Evolutionary conservation across 2,797 vertebrate species (phyloP).

Genomic region (Acipenser oxyrinchus): DNA sequence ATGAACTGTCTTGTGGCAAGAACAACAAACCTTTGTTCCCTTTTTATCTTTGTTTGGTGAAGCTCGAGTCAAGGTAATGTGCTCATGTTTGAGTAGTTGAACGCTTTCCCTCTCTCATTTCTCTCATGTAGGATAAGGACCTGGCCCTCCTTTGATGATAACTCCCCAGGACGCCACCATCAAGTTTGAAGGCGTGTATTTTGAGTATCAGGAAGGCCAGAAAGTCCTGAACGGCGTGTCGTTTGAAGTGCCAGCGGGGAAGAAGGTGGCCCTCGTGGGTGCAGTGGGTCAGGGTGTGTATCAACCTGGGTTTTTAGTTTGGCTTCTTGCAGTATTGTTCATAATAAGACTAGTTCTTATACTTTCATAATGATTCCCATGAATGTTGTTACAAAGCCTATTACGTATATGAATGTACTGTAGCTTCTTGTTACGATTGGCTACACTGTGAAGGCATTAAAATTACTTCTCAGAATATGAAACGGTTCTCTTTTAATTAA

Average conservation of each 20-base stretch:
- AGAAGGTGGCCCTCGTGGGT: slow-evolving; percentile 96
- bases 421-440: no score
- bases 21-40: no score
- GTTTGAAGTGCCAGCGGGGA: slow-evolving; percentile 93
- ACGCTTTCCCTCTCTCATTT: slow-evolving; percentile 34
- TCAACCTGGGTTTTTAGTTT: neutral
- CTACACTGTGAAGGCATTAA: no score
- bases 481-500: no score
- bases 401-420: no score
- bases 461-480: no score
- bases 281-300: slow-evolving; percentile 94
- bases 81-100: slow-evolving; percentile 18
- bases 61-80: slow-evolving; percentile 20
- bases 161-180: slow-evolving; percentile 81
- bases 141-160: slow-evolving; percentile 72
- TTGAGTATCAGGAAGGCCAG: slow-evolving; percentile 91
- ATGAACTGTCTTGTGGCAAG: no score
- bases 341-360: no score
- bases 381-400: no score
- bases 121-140: slow-evolving; percentile 68
- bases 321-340: no score
- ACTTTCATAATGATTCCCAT: no score
- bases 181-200: slow-evolving; percentile 89
- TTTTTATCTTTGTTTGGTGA: neutral
- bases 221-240: slow-evolving; percentile 86